Base-by-base conservation (phyloP, 2,888 invertebrate species). In the Thymelicus acteon region DNA sequence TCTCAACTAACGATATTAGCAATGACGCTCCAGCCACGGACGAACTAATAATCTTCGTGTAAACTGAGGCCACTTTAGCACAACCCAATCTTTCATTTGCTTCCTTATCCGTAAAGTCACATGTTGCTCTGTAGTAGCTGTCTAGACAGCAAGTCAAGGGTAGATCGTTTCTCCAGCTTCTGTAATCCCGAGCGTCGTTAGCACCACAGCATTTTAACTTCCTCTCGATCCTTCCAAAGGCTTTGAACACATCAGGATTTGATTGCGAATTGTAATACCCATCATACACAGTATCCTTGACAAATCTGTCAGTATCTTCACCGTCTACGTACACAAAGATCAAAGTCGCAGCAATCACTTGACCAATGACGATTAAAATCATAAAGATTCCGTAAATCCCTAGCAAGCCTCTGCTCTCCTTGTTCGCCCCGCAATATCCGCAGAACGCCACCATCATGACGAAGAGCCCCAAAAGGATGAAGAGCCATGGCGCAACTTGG, bases 401-500 rank as follows among this genome's bases (percentile, higher is more conserved):
- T 12, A 93, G 82, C 40, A 93, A 74, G 7, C 93, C 92, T 61
- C 92, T 78, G 83, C 88, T 92, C 52, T 93, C 93, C 75, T 78
- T 85, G 75, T 79, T 87, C 19, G 93, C 83, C 1, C 93, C 93
- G 75, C 91, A 92, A 87, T 88, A 93, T 0, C 93, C 93, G 62
- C 93, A 93, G 79, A 92, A 89, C 0, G 93, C 83, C 47, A 93
- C 86, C 73, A 90, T 82, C 86, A 93, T 87, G 47, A 93, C 85
- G 74, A 87, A 87, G 58, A 93, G 72, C 40, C 92, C 93, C 7
- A 91, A 82, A 0, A 93, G 65, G 62, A 93, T 93, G 79, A 93
- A 93, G 75, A 93, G 85, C 93, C 93, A 93, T 87, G 93, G 93
- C 66, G 91, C 92, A 2, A 90, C 91, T 73, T 93, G 93, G 2